A percentile compares a stretch with the other conserved stretches of the same genome.
Conservation (phyloP, 2,113 vertebrate genomes). For the Oreochromis spilurus region DNA sequence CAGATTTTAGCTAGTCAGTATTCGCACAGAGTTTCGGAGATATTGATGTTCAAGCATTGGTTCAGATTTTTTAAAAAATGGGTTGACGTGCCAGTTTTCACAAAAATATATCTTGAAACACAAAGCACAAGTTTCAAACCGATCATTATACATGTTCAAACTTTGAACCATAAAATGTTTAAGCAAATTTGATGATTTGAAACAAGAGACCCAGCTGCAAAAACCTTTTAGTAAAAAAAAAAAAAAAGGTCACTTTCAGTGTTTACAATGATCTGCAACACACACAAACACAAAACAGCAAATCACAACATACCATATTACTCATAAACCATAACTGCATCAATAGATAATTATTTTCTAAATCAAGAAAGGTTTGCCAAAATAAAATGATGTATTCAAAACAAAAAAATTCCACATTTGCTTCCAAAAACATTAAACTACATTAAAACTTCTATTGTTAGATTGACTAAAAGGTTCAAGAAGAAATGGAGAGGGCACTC, state of each 20-base stretch:
- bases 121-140: neutral
- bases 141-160: neutral
- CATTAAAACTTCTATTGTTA: neutral
- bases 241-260: neutral
- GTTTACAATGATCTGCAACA: neutral
- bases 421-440: neutral
- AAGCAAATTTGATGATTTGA: neutral
- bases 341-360: neutral
- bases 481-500: neutral
- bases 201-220: neutral
- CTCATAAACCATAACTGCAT: neutral
- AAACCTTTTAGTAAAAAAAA: neutral
- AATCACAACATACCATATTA: neutral
- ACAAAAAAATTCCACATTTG: neutral
- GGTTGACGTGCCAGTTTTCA: neutral
- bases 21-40: neutral
- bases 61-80: neutral
- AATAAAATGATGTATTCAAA: neutral
- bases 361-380: neutral
- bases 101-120: neutral
- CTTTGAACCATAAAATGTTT: neutral
- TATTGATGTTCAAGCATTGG: neutral
- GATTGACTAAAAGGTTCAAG: neutral
- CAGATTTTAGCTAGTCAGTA: neutral
- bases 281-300: neutral